Conservation (phyloP, 2,113 vertebrate genomes). For the Gorsachius goisagi region DNA sequence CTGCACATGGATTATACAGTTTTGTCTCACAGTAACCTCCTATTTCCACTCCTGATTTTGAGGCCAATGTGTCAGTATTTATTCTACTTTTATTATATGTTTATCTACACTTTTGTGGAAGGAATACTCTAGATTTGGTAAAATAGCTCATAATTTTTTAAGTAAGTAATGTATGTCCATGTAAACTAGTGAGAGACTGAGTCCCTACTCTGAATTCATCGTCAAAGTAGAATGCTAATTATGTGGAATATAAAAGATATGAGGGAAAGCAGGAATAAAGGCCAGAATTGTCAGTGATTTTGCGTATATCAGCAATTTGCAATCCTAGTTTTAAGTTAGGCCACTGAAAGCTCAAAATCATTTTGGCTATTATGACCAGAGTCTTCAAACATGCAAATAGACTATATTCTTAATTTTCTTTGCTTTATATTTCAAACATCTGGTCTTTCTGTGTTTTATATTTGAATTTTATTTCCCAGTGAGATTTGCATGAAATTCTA, state of each 20-base stretch:
- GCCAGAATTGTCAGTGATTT: background rate
- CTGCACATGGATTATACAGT: background rate
- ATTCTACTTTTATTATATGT: background rate
- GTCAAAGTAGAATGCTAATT: background rate
- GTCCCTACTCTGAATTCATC: background rate
- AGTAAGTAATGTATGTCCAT: too few relatives aligned
- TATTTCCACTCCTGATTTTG: background rate
- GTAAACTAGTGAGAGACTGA: background rate
- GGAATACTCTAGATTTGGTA: background rate
- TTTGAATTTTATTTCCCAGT: background rate
- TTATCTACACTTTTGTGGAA: background rate
- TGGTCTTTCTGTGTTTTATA: background rate
- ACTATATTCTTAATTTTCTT: background rate
- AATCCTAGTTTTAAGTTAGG: background rate
- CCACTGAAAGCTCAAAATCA: background rate
- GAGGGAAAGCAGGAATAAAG: background rate
- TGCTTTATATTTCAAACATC: background rate
- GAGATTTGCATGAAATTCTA: background rate
- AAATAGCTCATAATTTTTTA: background rate
- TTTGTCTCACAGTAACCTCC: background rate
- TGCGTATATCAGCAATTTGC: background rate
- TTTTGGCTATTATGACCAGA: background rate
- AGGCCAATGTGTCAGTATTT: background rate
- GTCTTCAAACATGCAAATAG: background rate
- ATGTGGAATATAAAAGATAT: background rate